Base-by-base conservation (phyloP, 2,113 vertebrate species). In the Blennius ocellaris region DNA sequence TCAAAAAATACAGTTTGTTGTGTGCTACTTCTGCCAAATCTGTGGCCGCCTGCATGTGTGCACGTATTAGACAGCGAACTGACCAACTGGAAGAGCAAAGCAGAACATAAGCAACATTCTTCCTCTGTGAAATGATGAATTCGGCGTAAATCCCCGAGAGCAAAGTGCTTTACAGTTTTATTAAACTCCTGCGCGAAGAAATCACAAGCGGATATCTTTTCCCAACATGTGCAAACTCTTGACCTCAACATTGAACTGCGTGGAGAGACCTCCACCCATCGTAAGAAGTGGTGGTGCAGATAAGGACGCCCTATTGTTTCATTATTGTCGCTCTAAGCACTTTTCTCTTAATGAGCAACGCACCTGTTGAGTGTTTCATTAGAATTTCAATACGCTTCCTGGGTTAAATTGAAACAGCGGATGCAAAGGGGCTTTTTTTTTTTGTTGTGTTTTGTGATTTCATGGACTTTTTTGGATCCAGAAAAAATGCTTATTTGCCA, bases 261-360 rank as follows among this genome's bases (percentile, higher is more conserved):
- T 30, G 44, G 70, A 70, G 21, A 2, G 47, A 67, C 54, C 69
- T 51, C 70, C 80, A 52, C 57, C 76, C 69, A 73, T 75, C 63
- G 74, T 56, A 21, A 70, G 52, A 79, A 69, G 38, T 41, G 66
- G 15, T 67, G 41, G 11, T 1, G 57, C 62, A 69, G 61, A 90
- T 83, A 84, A 85, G 69, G 57, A 48, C 36, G 7, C 49, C 30
- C 78, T 21, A 89, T 90, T 90, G 87, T 92, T 88, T 83, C 2
- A 63, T 71, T 81, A 76, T 55, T 72, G 78, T 61, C 7, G 62
- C 57, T 71, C 64, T 71, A 39, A 82, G 81, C 75, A 76, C 57
- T 74, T 76, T 65, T 81, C 11, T 48, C 14, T 67, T 81, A 79
- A 84, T 68, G 72, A 84, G 50, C 36, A 78, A 62, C 16, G 12